A percentile compares a stretch with the other conserved stretches of the same genome.
These are phyloP conservation scores for Andrena fulva DNA, from an alignment of 2,888 invertebrate species.

Conservation along the genomic window DNA sequence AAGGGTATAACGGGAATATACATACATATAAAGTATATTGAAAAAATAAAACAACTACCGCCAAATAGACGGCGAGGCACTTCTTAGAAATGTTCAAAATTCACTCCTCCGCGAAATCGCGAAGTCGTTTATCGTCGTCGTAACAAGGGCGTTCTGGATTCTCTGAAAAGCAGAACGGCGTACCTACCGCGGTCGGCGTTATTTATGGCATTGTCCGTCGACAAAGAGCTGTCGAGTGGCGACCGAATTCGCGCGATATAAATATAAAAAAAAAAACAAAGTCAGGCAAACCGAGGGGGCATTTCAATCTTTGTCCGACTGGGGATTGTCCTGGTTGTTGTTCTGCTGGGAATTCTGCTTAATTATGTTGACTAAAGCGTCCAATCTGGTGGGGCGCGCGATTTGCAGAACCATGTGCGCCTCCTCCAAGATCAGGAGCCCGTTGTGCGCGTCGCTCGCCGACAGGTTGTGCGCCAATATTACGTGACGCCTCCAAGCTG, in stretches of 20 bases:
- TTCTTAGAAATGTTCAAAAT: background rate
- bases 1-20: conserved; percentile 26
- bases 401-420: conserved; percentile 87
- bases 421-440: conserved; percentile 88
- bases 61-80: background rate
- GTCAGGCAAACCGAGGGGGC: background rate
- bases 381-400: conserved; percentile 75
- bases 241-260: background rate
- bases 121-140: too few relatives aligned
- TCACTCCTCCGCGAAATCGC: background rate
- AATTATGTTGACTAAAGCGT: conserved; percentile 77
- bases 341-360: conserved; percentile 76
- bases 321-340: conserved; percentile 52
- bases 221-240: background rate
- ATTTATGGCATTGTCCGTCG: too few relatives aligned
- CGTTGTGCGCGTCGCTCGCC: conserved; percentile 87
- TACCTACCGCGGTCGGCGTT: too few relatives aligned
- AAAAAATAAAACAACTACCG: conserved; percentile 14
- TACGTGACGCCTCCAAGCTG: conserved; percentile 88
- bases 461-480: conserved; percentile 87
- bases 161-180: too few relatives aligned
- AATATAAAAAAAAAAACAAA: background rate
- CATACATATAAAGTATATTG: conserved; percentile 13
- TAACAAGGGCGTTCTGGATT: too few relatives aligned
- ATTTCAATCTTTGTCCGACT: conserved; percentile 61